These are phyloP conservation scores for Haliclona indistincta DNA, from an alignment of 37 sponge, comb jelly and placozoan species.

Conservation along the genomic window DNA sequence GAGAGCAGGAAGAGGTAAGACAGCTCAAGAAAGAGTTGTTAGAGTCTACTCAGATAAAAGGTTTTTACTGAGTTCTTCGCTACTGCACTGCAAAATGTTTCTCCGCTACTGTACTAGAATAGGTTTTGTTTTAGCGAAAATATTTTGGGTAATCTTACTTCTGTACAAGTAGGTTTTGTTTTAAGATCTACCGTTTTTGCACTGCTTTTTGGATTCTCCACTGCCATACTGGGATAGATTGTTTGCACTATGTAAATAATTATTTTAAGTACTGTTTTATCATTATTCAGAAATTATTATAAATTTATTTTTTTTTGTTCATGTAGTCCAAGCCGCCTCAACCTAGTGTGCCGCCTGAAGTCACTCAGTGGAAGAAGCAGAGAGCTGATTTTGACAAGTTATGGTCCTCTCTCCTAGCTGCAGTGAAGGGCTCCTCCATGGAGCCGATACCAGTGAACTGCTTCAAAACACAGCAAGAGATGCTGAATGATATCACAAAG, in stretches of 20 bases:
- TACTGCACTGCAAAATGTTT: no score
- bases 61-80: no score
- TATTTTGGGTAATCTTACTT: no score
- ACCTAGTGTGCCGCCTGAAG: slow-evolving; percentile 8
- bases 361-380: slow-evolving; percentile 49
- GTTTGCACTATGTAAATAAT: not conserved
- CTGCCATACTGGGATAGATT: not conserved
- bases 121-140: no score
- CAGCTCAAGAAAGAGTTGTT: no score
- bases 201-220: no score
- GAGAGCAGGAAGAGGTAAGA: not conserved
- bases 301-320: not conserved
- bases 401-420: slow-evolving; percentile 57
- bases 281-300: not conserved
- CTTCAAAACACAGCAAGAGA: slow-evolving; percentile 6
- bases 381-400: slow-evolving; percentile 44
- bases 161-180: no score
- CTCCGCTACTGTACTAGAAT: no score
- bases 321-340: not conserved
- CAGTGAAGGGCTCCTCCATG: slow-evolving; percentile 80
- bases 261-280: no score
- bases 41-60: no score
- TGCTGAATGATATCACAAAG: slow-evolving; percentile 20
- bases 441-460: slow-evolving; percentile 69
- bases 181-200: no score